Evolutionary conservation across 2,113 vertebrate genomes (phyloP), one percentile per base, ranked within the genome.

Genomic region (Polypterus bichir): DNA sequence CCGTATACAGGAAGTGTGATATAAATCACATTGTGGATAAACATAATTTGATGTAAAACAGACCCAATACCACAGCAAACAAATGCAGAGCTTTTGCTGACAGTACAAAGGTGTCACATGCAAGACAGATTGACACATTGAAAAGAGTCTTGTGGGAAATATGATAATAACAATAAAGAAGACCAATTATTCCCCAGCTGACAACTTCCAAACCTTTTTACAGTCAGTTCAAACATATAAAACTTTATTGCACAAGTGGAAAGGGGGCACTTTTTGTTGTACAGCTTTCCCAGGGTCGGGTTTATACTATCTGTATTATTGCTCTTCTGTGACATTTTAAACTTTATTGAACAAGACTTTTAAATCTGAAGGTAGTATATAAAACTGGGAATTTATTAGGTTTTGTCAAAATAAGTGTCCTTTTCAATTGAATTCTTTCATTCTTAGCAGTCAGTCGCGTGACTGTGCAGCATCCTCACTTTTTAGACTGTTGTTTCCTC

Each of bases 331-430:
- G 92, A 89, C 91, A 92, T 92, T 94, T 94, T 92, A 93, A 94
- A 93, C 88, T 93, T 92, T 95, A 97, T 93, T 94, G 88, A 90
- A 95, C 91, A 91, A 89, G 89, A 91, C 88, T 92, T 88, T 82
- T 88, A 93, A 91, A 96, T 91, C 89, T 93, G 87, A 84, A 87
- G 84, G 85, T 89, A 92, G 91, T 94, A 88, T 91, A 92, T 92
- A 95, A 93, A 94, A 91, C 81, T 83, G 86, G 86, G 89, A 88
- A 92, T 94, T 92, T 94, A 95, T 92, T 89, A 87, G 87, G 88
- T 89, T 89, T 86, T 86, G 88, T 78, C 88, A 82, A 87, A 85
- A 90, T 81, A 91, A 86, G 83, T 87, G 85, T 84, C 78, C 82
- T 85, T 78, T 87, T 83, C 78, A 78, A 84, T 85, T 78, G 87